phyloP scores from a whole-genome alignment of 2,113 vertebrate species.

The Halcyon malimbica region DNA sequence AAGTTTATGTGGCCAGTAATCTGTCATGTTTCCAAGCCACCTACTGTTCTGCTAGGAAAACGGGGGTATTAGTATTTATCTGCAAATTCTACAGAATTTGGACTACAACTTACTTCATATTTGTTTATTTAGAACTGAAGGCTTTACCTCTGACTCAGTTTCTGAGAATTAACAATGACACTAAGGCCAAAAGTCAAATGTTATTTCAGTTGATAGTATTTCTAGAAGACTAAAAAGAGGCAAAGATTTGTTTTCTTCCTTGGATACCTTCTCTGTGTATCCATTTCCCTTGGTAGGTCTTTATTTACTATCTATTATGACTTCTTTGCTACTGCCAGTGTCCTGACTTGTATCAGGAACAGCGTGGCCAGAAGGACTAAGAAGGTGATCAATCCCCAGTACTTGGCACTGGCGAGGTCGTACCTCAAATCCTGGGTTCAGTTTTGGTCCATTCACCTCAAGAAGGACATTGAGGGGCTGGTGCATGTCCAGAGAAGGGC shows the following conservation, averaged over 20 bases:
- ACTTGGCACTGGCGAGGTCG: too few species aligned
- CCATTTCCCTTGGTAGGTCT: not conserved
- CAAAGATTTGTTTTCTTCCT: not conserved
- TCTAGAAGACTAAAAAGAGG: not conserved
- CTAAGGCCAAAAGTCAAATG: not conserved
- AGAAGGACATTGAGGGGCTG: too few species aligned
- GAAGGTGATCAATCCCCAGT: too few species aligned
- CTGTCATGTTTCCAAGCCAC: not conserved
- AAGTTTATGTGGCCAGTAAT: not conserved
- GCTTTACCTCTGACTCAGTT: not conserved
- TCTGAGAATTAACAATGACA: not conserved
- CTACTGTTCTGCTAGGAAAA: not conserved
- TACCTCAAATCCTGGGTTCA: too few species aligned
- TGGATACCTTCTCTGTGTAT: not conserved
- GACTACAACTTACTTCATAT: not conserved
- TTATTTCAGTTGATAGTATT: not conserved
- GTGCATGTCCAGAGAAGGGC: too few species aligned
- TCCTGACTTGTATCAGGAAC: too few species aligned
- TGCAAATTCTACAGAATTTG: not conserved
- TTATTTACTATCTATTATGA: not conserved
- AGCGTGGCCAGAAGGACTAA: too few species aligned
- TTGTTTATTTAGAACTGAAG: not conserved
- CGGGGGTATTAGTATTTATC: not conserved
- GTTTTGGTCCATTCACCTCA: too few species aligned
- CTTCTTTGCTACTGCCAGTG: not conserved